Base-by-base conservation (phyloP, 92 coral and sea anemone species). In the Porites lobata region DNA sequence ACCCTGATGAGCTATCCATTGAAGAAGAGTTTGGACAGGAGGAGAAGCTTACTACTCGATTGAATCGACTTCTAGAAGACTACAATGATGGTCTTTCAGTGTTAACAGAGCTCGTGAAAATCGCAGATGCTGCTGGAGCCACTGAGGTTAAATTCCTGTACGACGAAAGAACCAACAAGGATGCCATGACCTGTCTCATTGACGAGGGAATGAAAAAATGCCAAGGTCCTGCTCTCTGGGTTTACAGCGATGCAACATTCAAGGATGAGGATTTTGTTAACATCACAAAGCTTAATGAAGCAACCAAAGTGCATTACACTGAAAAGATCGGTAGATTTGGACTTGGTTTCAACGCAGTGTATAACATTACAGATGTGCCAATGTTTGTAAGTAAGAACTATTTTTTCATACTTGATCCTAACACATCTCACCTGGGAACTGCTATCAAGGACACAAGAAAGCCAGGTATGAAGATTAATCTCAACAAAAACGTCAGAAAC, bases 191-290 rank as follows among this genome's bases (percentile, higher is more conserved):
- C 7, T 80, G 89, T 47, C 78, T 95, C 80, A 82, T 95, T 75
- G 94, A 94, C 22, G 94, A 94, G 69, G 94, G 91, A 1, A 95
- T 95, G 98, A 91, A 80, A 51, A 91, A 78, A 12, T 90, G 98
- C 71, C 98, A 95, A 65, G 98, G 98, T 3, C 94, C 96, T 18
- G 98, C 98, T 10, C 89, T 95, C 74, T 95, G 98, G 98, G 91
- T 91, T 2, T 95, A 95, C 92, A 95, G 91, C 69, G 83, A 95
- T 81, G 98, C 98, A 9, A 92, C 93, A 69, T 95, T 95, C 84
- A 91, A 90, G n/a, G 96, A 95, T 75, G 87, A 92, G 67, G 98
- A 95, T 76, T 95, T 95, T 65, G 89, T 90, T 51, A 95, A 95
- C 93, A 91, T 95, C 50, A 94, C 93, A 51, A 95, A 93, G 79